Conservation (phyloP, 2,797 vertebrate species). For the Chaetophractus vellerosus region DNA sequence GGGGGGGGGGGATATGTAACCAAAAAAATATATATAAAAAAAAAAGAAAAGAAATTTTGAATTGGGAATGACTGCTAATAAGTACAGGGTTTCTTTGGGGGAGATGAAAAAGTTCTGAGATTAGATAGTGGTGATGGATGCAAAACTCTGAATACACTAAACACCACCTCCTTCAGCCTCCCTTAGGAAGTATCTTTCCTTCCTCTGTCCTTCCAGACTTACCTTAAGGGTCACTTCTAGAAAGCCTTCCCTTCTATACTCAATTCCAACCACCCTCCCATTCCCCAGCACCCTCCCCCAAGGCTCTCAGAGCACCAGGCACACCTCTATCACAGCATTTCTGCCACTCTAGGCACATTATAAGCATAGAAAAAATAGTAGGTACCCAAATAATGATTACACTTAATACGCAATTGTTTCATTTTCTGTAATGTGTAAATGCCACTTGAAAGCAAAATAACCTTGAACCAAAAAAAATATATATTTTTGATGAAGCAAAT, state of each 20-base stretch:
- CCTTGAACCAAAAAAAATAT: no score
- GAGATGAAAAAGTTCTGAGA: not conserved
- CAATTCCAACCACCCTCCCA: not conserved
- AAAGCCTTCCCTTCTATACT: not conserved
- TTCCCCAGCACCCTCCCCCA: not conserved
- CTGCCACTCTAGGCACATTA: not conserved
- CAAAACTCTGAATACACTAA: not conserved
- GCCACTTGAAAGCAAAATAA: not conserved
- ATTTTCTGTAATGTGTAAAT: not conserved
- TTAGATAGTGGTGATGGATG: not conserved
- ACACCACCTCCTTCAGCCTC: not conserved
- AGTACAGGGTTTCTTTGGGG: not conserved
- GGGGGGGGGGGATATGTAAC: no score
- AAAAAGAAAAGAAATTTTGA: constrained; percentile 11
- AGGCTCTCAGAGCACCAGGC: not conserved
- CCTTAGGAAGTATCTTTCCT: not conserved
- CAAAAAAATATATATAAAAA: no score
- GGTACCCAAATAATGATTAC: not conserved
- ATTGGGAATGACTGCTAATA: not conserved
- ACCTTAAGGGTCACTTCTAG: not conserved
- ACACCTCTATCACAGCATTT: not conserved
- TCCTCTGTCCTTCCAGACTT: not conserved
- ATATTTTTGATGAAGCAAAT: not conserved
- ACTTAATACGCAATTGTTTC: not conserved
- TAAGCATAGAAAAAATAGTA: not conserved